Conservation (phyloP, 2,888 invertebrate genomes). For the Athalia rosae region DNA sequence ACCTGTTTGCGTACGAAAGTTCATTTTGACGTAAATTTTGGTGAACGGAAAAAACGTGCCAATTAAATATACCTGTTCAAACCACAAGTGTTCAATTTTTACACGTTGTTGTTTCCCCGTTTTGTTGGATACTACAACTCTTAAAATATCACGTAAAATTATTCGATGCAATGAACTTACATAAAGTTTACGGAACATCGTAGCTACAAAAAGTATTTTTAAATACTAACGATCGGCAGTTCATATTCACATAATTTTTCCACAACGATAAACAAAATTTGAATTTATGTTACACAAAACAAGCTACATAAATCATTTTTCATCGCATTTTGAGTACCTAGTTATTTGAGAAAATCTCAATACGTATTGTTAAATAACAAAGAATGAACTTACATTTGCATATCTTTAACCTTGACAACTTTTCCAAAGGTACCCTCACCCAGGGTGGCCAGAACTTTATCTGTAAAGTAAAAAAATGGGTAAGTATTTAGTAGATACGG, state of each 20-base stretch:
- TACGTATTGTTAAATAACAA: slow-evolving; percentile 20
- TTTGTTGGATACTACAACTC: not conserved
- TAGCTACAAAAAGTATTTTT: slow-evolving; percentile 2
- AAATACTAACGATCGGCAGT: not conserved
- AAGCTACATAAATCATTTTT: not conserved
- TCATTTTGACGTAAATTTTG: slow-evolving; percentile 19
- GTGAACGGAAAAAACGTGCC: not conserved
- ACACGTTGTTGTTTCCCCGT: too few species aligned
- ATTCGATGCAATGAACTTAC: not conserved
- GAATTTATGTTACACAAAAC: not conserved
- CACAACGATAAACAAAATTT: not conserved
- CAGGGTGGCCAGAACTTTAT: slow-evolving; percentile 98
- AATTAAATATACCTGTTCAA: not conserved
- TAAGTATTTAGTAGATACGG: slow-evolving; percentile 60
- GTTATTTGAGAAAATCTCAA: not conserved
- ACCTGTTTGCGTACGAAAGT: slow-evolving; percentile 39
- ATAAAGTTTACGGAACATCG: not conserved
- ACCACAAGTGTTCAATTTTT: not conserved
- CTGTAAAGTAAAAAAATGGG: slow-evolving; percentile 85
- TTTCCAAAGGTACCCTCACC: slow-evolving; percentile 99
- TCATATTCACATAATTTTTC: not conserved
- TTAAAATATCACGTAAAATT: slow-evolving; percentile 1
- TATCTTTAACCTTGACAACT: slow-evolving; percentile 98
- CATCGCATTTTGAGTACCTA: not conserved
- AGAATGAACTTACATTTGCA: slow-evolving; percentile 87